Conservation (phyloP, 92 coral and sea anemone genomes). For the Epizoanthus illoricatus region DNA sequence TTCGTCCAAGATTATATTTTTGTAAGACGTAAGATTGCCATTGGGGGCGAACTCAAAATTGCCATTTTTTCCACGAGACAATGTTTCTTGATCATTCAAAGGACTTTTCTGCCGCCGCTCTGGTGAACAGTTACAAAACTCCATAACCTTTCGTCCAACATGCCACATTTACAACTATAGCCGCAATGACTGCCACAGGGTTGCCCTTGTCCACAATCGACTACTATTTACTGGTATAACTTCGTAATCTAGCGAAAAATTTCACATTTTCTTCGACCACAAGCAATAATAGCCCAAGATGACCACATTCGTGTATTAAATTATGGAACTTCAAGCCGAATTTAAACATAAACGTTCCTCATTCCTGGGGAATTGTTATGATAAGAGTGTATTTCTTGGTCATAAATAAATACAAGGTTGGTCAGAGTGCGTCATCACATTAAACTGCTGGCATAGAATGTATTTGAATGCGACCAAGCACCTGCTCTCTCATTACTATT, state of each 20-base stretch:
- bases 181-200: slow-evolving; percentile 31
- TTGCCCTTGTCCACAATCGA: slow-evolving; percentile 6
- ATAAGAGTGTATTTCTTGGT: slow-evolving; percentile 20
- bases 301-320: slow-evolving; percentile 5
- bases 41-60: slow-evolving; percentile 32
- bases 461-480: slow-evolving; percentile 29
- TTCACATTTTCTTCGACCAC: slow-evolving; percentile 19
- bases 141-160: slow-evolving; percentile 40
- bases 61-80: slow-evolving; percentile 20
- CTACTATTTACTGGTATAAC: not conserved
- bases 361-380: slow-evolving; percentile 22
- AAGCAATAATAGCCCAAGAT: not conserved
- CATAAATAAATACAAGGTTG: slow-evolving; percentile 21
- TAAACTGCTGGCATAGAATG: slow-evolving; percentile 14
- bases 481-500: slow-evolving; percentile 40
- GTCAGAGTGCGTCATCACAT: slow-evolving; percentile 34
- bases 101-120: slow-evolving; percentile 13
- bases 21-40: slow-evolving; percentile 29
- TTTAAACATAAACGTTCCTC: slow-evolving; percentile 26
- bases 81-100: slow-evolving; percentile 25
- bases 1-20: slow-evolving; percentile 27
- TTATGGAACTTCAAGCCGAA: slow-evolving; percentile 26
- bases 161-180: slow-evolving; percentile 37
- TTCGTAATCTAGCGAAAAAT: slow-evolving; percentile 1
- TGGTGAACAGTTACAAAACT: slow-evolving; percentile 49